These are phyloP conservation scores for Himalopsyche tibetana DNA, from an alignment of 2,888 invertebrate species.

Conservation along the genomic window DNA sequence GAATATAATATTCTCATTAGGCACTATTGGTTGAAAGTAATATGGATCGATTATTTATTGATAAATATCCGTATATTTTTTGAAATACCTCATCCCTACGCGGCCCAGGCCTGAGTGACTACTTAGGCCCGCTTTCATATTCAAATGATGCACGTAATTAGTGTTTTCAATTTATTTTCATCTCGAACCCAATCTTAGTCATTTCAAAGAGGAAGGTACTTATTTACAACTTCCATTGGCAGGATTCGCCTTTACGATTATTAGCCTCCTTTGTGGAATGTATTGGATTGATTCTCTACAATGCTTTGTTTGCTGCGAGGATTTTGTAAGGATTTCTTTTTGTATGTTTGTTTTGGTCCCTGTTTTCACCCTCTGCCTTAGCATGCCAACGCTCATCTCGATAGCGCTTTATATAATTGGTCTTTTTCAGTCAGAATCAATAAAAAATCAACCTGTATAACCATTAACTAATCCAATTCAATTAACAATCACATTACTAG, in stretches of 20 bases:
- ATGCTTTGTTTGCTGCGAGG: constrained; percentile 34
- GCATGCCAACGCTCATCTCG: too few species aligned
- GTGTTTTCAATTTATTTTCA: constrained; percentile 42
- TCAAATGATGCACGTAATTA: constrained; percentile 43
- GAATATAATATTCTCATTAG: too few species aligned
- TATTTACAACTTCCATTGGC: constrained; percentile 26
- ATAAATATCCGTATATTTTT: too few species aligned
- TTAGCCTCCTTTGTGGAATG: constrained; percentile 37
- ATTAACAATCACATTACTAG: too few species aligned
- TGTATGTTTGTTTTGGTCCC: constrained; percentile 35
- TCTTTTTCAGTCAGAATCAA: neutral
- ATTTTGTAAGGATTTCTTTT: constrained; percentile 38
- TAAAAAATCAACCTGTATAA: too few species aligned
- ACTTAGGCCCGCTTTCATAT: constrained; percentile 24
- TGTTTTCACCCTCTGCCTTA: neutral
- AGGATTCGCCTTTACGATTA: constrained; percentile 29
- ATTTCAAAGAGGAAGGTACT: constrained; percentile 35
- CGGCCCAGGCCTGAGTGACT: neutral
- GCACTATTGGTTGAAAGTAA: too few species aligned
- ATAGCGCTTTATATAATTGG: neutral
- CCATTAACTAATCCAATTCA: too few species aligned
- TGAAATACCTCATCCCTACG: neutral
- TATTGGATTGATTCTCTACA: constrained; percentile 32
- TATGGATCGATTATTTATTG: too few species aligned
- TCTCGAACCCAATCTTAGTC: constrained; percentile 28